Evolutionary conservation across 2,888 invertebrate species (phyloP), one percentile per base, ranked within the genome.

Genomic region (Orthosia incerta): DNA sequence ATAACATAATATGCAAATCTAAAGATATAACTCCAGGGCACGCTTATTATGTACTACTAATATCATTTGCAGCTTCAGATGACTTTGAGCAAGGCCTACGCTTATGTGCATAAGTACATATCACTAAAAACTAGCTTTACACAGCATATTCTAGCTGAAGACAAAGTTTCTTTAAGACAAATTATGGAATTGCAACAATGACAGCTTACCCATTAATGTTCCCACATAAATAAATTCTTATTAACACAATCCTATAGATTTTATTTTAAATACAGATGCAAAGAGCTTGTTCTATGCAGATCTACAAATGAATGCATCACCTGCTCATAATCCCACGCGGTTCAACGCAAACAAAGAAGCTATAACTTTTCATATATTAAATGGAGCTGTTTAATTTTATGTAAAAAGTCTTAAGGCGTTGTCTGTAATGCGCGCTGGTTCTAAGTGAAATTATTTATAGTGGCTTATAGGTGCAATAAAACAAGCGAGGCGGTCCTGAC

Each of bases 391-490:
- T 78, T 66, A 66, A 74, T 72, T 83, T 70, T 70, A 74, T 68
- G 62, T 76, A 85, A 73, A 82, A 80, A 76, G 72, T 67, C 57
- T 62, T 46, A 73, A 75, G 62, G 71, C 77, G 83, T 73, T 65
- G 72, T 55, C 63, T 81, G 61, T 74, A 85, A 67, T 61, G 70
- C 61, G 69, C 72, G 73, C 70, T 72, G 74, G 76, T 67, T 79
- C 70, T 82, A 82, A 83, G 80, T 85, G 83, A 84, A 84, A 84
- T 83, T 84, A 83, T 83, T 81, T 76, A 84, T 83, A 80, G 80
- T 76, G 77, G 64, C 85, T 80, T 83, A 79, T 83, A 80, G 66
- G 74, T 74, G 76, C 79, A 83, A 86, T 86, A 81, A 86, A 85
- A 83, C 82, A 80, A 80, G 72, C 60, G 61, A 59, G 81, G 79